Evolutionary conservation across 2,113 vertebrate species (phyloP).

Genomic region (Smithornis capensis): DNA sequence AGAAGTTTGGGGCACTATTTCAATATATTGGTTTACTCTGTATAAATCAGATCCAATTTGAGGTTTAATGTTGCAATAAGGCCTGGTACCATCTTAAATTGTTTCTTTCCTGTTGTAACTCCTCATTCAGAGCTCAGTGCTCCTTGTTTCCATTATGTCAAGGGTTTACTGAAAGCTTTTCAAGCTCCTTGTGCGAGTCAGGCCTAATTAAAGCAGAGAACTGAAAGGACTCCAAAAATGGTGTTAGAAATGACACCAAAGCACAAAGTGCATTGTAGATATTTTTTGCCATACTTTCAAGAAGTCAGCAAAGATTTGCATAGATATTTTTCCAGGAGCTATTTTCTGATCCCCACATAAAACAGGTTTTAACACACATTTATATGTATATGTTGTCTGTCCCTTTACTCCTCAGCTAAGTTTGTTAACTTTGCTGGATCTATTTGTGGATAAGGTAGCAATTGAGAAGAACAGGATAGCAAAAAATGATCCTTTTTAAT

Average conservation of each 20-base stretch:
- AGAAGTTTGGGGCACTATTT: constrained; percentile 15
- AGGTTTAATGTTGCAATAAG: constrained; percentile 29
- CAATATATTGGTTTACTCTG: constrained; percentile 5
- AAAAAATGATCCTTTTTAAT: not conserved
- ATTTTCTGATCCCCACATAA: not conserved
- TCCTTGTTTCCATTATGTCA: constrained; percentile 31
- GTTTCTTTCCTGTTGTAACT: constrained; percentile 36
- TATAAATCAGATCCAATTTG: constrained; percentile 25
- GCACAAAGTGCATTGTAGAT: not conserved
- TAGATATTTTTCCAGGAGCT: not conserved
- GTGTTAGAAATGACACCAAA: not conserved
- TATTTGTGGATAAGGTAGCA: not conserved
- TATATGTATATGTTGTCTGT: not conserved
- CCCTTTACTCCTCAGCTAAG: not conserved
- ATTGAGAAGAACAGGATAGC: not conserved
- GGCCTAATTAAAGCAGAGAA: constrained; percentile 6
- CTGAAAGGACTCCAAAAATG: not conserved
- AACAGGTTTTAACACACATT: not conserved
- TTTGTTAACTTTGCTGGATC: not conserved
- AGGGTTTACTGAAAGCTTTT: constrained; percentile 12
- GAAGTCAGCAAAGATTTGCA: not conserved
- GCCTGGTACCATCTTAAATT: constrained; percentile 11
- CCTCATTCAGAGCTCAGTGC: not conserved
- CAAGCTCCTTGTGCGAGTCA: not conserved
- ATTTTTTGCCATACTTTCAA: not conserved